Percentiles rank a stretch among this genome's conserved stretches.
These are phyloP conservation scores for Melanerpes aurifrons DNA, from an alignment of 2,113 vertebrate genomes.

Conservation along the genomic window DNA sequence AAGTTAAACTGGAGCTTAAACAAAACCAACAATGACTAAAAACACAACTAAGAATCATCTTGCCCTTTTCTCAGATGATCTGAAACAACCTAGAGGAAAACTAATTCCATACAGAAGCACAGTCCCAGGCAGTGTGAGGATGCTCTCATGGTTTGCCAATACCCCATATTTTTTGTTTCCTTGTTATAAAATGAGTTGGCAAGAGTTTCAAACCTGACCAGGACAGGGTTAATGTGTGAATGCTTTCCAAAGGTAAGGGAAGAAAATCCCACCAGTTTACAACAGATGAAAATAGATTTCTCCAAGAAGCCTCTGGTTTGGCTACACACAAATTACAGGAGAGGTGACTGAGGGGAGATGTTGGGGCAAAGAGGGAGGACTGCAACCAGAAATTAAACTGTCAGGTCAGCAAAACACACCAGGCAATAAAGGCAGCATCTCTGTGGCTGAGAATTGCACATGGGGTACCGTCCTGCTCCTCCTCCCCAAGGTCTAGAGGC, in stretches of 20 bases:
- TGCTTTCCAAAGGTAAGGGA: neutral
- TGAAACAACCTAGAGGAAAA: neutral
- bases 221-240: neutral
- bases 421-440: neutral
- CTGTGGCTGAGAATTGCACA: fast-evolving
- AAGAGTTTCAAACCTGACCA: neutral
- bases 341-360: neutral
- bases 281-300: neutral
- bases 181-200: neutral
- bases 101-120: neutral
- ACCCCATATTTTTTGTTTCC: neutral
- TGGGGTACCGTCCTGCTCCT: neutral
- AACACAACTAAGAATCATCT: neutral
- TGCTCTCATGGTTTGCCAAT: neutral
- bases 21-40: neutral
- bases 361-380: neutral
- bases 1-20: neutral
- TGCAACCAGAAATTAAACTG: neutral
- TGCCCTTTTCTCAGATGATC: neutral
- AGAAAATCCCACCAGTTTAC: neutral
- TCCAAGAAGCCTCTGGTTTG: neutral
- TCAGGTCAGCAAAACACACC: neutral
- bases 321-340: neutral
- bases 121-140: neutral
- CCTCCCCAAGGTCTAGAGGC: fast-evolving